Evolutionary conservation across 2,888 invertebrate genomes (phyloP).

Genomic region (Drosophila crucigera): DNA sequence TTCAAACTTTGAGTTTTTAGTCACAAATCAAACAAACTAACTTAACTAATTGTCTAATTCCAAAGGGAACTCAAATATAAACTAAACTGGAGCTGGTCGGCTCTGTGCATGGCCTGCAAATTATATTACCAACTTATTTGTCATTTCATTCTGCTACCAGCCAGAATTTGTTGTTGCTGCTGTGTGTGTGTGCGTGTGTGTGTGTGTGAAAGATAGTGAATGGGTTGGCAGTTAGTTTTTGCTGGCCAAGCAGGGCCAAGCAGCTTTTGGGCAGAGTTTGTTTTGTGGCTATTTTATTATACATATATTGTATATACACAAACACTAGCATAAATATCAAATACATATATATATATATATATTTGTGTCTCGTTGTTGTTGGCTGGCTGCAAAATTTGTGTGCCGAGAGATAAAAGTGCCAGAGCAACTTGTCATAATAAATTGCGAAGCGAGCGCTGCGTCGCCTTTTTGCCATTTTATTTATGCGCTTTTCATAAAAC

Average conservation of each 20-base stretch:
- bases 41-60: conserved; percentile 26
- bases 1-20: not conserved
- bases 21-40: not conserved
- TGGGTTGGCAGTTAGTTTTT: conserved; percentile 62
- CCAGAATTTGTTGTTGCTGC: conserved; percentile 28
- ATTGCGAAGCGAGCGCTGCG: conserved; percentile 69
- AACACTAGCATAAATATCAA: conserved; percentile 64
- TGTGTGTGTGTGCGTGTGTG: conserved; percentile 8
- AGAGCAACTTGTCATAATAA: conserved; percentile 85
- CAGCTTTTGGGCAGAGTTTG: conserved; percentile 70
- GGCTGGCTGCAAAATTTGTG: conserved; percentile 77
- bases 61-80: conserved; percentile 6
- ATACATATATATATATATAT: conserved; percentile 36
- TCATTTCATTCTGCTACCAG: conserved; percentile 40
- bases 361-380: conserved; percentile 39
- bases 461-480: conserved; percentile 75
- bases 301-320: conserved; percentile 60
- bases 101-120: conserved; percentile 42
- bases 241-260: conserved; percentile 42
- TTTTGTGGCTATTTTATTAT: conserved; percentile 74
- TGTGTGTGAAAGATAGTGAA: conserved; percentile 27
- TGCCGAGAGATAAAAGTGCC: conserved; percentile 83
- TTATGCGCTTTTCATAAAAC: conserved; percentile 80
- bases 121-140: conserved; percentile 57
- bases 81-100: conserved; percentile 7